phyloP scores from a whole-genome alignment of 2,113 vertebrate species.

The Antechinus flavipes region DNA sequence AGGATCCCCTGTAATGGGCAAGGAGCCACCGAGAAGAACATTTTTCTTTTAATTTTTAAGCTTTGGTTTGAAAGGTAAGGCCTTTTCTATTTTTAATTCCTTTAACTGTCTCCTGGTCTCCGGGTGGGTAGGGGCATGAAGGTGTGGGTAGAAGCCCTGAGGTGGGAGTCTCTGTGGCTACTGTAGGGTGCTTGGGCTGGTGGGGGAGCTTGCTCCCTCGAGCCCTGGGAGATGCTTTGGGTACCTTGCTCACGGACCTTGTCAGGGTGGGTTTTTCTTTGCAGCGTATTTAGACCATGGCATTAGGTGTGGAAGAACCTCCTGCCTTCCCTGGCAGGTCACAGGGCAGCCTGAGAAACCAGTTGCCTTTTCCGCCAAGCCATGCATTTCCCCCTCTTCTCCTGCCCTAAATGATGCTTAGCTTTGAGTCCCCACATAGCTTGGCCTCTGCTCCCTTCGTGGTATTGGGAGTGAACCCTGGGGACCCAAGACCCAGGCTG shows the following conservation, averaged over 20 bases:
- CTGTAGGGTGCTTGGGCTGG: neutral
- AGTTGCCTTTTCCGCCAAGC: neutral
- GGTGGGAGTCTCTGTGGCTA: neutral
- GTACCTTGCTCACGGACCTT: neutral
- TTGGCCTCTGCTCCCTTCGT: too few species aligned
- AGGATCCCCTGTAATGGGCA: slow-evolving; percentile 96
- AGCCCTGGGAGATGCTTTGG: neutral
- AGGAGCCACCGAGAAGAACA: slow-evolving; percentile 91
- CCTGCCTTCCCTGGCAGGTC: neutral
- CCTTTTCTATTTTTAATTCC: slow-evolving; percentile 60
- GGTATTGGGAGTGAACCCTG: too few species aligned
- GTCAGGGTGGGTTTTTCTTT: neutral
- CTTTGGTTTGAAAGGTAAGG: slow-evolving; percentile 91
- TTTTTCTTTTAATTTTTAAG: slow-evolving; percentile 90
- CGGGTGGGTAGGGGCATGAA: neutral
- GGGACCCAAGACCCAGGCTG: too few species aligned
- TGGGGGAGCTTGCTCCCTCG: neutral
- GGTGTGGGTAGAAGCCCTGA: neutral
- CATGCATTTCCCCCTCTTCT: accelerated
- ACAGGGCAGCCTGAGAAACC: neutral
- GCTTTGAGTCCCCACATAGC: neutral
- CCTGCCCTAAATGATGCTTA: neutral
- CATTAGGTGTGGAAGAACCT: neutral
- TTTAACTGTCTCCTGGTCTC: neutral
- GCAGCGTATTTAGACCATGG: neutral